Percentiles rank a stretch among this genome's conserved stretches.
Conservation (phyloP, 2,113 vertebrate genomes). For the Oplegnathus fasciatus region DNA sequence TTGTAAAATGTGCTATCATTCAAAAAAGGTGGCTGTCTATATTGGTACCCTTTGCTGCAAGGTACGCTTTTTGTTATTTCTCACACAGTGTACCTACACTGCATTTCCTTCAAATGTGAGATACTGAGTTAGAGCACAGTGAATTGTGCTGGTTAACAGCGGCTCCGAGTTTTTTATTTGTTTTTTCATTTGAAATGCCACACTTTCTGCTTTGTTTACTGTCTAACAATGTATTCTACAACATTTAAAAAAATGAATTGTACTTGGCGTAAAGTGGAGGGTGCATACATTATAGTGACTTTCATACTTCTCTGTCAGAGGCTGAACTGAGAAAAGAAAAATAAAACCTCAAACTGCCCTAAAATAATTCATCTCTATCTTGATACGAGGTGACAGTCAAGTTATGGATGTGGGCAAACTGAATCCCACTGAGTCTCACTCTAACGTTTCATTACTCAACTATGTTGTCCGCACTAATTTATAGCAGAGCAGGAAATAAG, state of each 20-base stretch:
- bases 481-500: conserved; percentile 22
- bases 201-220: conserved; percentile 11
- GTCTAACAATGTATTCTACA: background rate
- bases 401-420: conserved; percentile 50
- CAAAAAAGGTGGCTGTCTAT: background rate
- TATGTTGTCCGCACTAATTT: conserved; percentile 38
- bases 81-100: no score
- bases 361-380: conserved; percentile 29
- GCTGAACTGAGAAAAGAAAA: conserved; percentile 2
- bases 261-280: background rate
- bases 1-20: background rate
- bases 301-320: background rate
- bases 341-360: background rate
- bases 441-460: conserved; percentile 43
- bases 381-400: conserved; percentile 46
- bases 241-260: background rate
- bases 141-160: no score
- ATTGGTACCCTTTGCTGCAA: background rate
- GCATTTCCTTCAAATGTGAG: no score
- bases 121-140: no score
- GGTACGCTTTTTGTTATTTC: background rate
- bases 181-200: background rate
- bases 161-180: no score
- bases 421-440: conserved; percentile 33
- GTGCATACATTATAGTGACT: background rate